Evolutionary conservation across 2,113 vertebrate genomes (phyloP).

Genomic region (Mormyrus iriodes): DNA sequence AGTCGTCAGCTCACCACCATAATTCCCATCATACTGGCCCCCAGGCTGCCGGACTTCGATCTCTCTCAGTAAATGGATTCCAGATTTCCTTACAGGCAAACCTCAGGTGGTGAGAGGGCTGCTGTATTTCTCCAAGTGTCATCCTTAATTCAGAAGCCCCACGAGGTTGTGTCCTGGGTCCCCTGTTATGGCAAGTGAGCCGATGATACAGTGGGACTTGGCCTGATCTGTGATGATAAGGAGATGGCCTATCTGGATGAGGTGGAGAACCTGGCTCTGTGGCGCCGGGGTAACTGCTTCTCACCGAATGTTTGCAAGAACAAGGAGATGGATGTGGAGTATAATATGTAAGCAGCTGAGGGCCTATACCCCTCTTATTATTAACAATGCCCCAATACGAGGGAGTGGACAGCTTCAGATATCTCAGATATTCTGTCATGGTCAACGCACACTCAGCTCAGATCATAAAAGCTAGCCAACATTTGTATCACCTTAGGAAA

Average conservation of each 20-base stretch:
- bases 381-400: background rate
- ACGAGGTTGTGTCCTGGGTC: background rate
- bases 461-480: background rate
- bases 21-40: background rate
- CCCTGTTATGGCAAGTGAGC: background rate
- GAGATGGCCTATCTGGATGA: background rate
- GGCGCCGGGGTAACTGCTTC: background rate
- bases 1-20: background rate
- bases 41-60: background rate
- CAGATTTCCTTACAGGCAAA: background rate
- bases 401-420: background rate
- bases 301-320: background rate
- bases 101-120: background rate
- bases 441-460: background rate
- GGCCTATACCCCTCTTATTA: background rate
- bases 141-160: background rate
- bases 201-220: background rate
- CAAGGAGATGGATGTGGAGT: background rate
- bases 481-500: background rate
- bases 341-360: background rate
- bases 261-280: too few relatives aligned
- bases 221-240: background rate
- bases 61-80: background rate
- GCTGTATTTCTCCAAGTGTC: background rate
- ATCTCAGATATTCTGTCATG: too few relatives aligned